These are phyloP conservation scores for Aleiodes leptofemur DNA, from an alignment of 2,888 invertebrate species.

Conservation along the genomic window DNA sequence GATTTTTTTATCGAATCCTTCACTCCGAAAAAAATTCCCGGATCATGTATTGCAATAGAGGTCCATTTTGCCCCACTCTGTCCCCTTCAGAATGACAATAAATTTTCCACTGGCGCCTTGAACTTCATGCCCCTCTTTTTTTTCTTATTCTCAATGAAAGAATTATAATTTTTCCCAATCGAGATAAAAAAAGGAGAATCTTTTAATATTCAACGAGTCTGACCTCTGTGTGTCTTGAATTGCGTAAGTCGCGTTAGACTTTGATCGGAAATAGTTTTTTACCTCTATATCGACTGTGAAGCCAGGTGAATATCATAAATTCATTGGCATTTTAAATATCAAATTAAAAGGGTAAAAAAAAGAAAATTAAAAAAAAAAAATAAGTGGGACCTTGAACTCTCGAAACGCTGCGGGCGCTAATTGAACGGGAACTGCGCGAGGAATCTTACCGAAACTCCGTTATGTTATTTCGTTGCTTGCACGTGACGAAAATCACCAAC, in stretches of 20 bases:
- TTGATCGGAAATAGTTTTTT: slow-evolving; percentile 8
- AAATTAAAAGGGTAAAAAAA: slow-evolving; percentile 33
- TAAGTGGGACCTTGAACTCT: slow-evolving; percentile 46
- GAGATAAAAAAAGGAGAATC: not conserved
- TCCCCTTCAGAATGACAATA: not conserved
- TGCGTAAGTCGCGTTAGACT: slow-evolving; percentile 24
- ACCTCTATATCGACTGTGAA: not conserved
- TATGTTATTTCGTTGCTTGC: slow-evolving; percentile 43
- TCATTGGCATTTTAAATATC: slow-evolving; percentile 20
- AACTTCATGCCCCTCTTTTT: too few species aligned
- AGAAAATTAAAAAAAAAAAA: slow-evolving; percentile 9
- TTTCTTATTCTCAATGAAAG: not conserved
- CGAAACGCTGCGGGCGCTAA: slow-evolving; percentile 40
- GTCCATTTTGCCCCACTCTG: too few species aligned
- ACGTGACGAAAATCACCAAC: slow-evolving; percentile 45
- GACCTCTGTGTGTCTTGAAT: not conserved
- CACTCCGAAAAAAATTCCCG: too few species aligned
- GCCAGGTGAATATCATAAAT: not conserved
- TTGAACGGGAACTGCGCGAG: slow-evolving; percentile 45
- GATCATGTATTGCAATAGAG: too few species aligned
- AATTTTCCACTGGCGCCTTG: not conserved
- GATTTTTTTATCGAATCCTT: too few species aligned
- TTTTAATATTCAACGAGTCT: slow-evolving; percentile 4
- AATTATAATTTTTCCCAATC: slow-evolving; percentile 3
- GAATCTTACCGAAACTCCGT: slow-evolving; percentile 45